Evolutionary conservation across 2,797 vertebrate species (phyloP).

Genomic region (Coilia nasus): DNA sequence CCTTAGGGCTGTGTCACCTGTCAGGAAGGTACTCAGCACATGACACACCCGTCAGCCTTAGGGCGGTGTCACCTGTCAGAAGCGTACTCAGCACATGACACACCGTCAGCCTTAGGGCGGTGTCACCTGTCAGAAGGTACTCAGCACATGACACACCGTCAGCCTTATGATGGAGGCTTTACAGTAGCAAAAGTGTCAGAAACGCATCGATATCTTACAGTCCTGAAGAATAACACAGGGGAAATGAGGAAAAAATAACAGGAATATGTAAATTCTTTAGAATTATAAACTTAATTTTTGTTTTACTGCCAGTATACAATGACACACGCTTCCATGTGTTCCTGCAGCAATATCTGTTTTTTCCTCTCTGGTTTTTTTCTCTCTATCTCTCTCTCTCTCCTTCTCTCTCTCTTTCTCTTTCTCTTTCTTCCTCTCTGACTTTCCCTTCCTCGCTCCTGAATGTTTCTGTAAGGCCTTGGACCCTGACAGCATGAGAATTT

Average conservation of each 20-base stretch:
- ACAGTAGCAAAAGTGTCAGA: neutral
- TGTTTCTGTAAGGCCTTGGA: neutral
- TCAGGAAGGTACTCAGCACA: no score
- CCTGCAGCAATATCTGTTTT: no score
- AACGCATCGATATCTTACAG: no score
- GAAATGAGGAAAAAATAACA: neutral
- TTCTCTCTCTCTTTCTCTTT: neutral
- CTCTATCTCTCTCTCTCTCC: no score
- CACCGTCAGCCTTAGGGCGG: no score
- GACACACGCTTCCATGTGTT: no score
- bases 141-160: neutral
- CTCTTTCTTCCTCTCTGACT: neutral
- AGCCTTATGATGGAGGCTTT: neutral
- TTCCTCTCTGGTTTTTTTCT: no score
- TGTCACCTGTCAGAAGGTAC: neutral
- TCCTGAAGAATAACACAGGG: neutral
- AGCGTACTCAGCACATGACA: no score
- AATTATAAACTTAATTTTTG: neutral
- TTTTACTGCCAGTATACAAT: neutral
- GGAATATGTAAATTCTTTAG: neutral
- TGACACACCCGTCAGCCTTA: no score
- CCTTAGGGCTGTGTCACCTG: no score
- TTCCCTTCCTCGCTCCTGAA: neutral
- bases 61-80: no score
- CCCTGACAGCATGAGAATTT: slow-evolving; percentile 31